Conservation (phyloP, 2,797 vertebrate genomes). For the Aselliscus stoliczkanus region DNA sequence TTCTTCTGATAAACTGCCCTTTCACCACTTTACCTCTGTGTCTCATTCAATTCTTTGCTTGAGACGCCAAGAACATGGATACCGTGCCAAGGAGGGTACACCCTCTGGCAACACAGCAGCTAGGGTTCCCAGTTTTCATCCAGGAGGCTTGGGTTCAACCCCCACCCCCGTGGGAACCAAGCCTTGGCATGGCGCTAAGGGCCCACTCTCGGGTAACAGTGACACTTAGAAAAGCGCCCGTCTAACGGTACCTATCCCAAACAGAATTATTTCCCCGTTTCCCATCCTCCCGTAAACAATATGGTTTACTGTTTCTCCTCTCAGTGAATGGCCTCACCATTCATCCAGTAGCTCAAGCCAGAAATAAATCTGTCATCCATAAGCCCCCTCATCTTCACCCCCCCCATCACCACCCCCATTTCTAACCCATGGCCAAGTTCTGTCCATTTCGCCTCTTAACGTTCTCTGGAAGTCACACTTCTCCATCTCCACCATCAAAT, state of each 20-base stretch:
- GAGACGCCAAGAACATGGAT: no score
- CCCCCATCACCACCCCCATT: rapidly evolving
- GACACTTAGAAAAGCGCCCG: background rate
- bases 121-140: no score
- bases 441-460: background rate
- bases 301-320: background rate
- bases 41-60: no score
- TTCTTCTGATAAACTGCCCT: no score
- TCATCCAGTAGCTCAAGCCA: background rate
- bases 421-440: background rate
- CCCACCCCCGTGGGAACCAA: no score
- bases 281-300: background rate
- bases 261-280: background rate
- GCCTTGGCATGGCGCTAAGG: no score
- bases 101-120: no score
- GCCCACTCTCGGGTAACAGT: no score
- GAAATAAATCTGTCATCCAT: background rate
- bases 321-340: background rate
- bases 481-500: background rate
- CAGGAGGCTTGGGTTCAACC: no score
- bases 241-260: background rate
- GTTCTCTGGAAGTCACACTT: background rate
- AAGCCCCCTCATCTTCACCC: background rate
- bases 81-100: no score
- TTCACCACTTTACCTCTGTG: no score